Evolutionary conservation across 2,888 invertebrate genomes (phyloP).

Genomic region (Drosophila phalerata): DNA sequence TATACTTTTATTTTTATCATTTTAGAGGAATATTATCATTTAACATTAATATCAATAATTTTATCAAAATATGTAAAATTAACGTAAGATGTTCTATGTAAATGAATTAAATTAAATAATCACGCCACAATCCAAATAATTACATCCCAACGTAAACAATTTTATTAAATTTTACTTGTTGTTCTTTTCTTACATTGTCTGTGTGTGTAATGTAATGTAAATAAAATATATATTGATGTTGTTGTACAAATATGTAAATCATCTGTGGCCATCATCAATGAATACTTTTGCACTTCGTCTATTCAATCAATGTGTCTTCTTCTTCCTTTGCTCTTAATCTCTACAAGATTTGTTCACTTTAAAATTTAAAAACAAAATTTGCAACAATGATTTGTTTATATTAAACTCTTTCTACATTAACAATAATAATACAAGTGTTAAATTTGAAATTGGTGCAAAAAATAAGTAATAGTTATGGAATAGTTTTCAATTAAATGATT

Average conservation of each 20-base stretch:
- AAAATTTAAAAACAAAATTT: constrained; percentile 26
- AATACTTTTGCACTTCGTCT: constrained; percentile 11
- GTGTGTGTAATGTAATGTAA: constrained; percentile 21
- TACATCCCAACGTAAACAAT: constrained; percentile 35
- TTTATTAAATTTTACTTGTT: constrained; percentile 60
- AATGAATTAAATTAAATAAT: background rate
- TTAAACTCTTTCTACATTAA: constrained; percentile 45
- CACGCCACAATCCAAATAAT: constrained; percentile 11
- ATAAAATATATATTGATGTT: constrained; percentile 61
- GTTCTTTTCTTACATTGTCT: constrained; percentile 54
- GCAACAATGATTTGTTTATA: constrained; percentile 27
- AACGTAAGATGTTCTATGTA: background rate
- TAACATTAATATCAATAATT: too few relatives aligned
- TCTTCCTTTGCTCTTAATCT: constrained; percentile 1
- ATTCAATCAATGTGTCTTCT: constrained; percentile 23
- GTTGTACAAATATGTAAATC: constrained; percentile 36
- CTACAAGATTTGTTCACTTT: constrained; percentile 23
- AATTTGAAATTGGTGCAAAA: constrained; percentile 25
- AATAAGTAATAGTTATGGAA: constrained; percentile 2
- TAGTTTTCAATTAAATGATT: constrained; percentile 5
- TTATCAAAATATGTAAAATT: too few relatives aligned
- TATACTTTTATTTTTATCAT: background rate
- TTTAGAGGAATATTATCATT: too few relatives aligned
- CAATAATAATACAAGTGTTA: constrained; percentile 64
- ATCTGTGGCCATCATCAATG: constrained; percentile 15